Evolutionary conservation across 2,888 invertebrate genomes (phyloP).

Genomic region (Campoplex capitator): DNA sequence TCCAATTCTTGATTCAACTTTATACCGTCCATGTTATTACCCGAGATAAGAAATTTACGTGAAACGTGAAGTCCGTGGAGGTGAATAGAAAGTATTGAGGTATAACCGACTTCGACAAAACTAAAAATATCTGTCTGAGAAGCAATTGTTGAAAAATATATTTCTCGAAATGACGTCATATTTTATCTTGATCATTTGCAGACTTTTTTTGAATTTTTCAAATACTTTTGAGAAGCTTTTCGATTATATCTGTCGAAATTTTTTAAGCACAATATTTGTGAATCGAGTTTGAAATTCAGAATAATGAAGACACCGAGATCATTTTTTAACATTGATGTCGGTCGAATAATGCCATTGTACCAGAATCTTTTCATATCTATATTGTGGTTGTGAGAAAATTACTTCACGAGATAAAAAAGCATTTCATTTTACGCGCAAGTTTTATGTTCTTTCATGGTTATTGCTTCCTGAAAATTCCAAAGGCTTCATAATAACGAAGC

Average conservation of each 20-base stretch:
- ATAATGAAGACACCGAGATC: background rate
- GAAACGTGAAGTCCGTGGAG: background rate
- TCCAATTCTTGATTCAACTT: conserved; percentile 36
- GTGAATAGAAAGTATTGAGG: background rate
- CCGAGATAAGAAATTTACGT: conserved; percentile 19
- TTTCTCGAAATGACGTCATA: background rate
- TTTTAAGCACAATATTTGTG: background rate
- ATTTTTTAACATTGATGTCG: conserved; percentile 1
- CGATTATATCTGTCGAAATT: background rate
- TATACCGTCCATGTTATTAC: background rate
- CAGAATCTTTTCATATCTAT: conserved; percentile 16
- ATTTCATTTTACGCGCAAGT: conserved; percentile 20
- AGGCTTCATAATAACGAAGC: conserved; percentile 46
- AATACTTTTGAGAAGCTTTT: no score
- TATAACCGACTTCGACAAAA: background rate
- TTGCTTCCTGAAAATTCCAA: conserved; percentile 42
- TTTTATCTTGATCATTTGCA: background rate
- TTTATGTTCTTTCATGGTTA: conserved; percentile 41
- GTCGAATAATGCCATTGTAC: background rate
- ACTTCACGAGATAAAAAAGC: conserved; percentile 16
- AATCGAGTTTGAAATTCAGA: background rate
- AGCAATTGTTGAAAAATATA: background rate
- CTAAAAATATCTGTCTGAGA: background rate
- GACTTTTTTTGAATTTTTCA: background rate
- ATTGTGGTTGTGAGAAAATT: conserved; percentile 1